Evolutionary conservation across 2,113 vertebrate genomes (phyloP).

Genomic region (Ammospiza nelsoni): DNA sequence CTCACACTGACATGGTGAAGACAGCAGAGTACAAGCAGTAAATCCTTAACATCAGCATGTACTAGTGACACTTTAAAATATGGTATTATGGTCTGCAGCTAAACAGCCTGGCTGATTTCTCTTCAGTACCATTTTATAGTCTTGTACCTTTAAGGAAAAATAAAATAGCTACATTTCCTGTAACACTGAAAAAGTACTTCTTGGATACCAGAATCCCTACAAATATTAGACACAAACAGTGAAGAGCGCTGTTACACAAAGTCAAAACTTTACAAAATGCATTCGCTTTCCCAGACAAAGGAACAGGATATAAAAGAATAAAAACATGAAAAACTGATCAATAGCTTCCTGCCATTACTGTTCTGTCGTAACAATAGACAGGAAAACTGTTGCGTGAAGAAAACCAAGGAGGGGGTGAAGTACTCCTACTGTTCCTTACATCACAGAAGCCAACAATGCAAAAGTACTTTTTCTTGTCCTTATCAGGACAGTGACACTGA

Average conservation of each 20-base stretch:
- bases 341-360: not conserved
- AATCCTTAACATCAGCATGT: not conserved
- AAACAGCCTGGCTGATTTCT: not conserved
- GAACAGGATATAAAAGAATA: not conserved
- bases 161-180: not conserved
- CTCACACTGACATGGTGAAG: not conserved
- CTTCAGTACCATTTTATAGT: not conserved
- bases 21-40: not conserved
- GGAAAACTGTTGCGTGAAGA: not conserved
- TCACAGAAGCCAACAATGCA: not conserved
- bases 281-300: not conserved
- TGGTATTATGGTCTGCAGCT: not conserved
- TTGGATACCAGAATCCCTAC: not conserved
- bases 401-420: accelerated
- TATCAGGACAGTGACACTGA: not conserved
- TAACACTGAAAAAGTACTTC: not conserved
- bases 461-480: not conserved
- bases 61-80: not conserved
- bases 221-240: not conserved
- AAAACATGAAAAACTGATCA: not conserved
- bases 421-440: not conserved
- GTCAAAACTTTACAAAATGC: not conserved
- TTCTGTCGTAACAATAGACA: not conserved
- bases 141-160: not conserved
- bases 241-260: not conserved